These are phyloP conservation scores for Meloidogyne hapla DNA, from an alignment of 1,140 invertebrate species.

Conservation along the genomic window DNA sequence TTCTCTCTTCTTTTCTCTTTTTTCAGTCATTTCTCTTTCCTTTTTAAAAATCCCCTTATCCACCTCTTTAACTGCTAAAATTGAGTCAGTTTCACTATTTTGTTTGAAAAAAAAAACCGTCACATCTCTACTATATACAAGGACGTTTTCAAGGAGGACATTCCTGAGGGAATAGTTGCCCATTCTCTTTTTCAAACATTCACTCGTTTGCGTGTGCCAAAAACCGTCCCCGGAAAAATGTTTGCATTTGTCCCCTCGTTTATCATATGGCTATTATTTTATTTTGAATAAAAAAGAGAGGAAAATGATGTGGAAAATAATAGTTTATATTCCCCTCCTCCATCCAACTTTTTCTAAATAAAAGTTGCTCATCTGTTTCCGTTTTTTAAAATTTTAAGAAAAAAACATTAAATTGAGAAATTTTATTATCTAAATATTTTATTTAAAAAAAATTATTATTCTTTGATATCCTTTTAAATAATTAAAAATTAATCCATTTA, in stretches of 20 bases:
- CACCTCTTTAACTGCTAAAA: slow-evolving; percentile 21
- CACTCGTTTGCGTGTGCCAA: slow-evolving; percentile 2
- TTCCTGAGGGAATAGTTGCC: slow-evolving; percentile 16
- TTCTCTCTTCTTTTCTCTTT: background rate
- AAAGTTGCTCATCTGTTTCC: background rate
- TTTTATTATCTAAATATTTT: background rate
- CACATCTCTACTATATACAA: background rate
- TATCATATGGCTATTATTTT: slow-evolving; percentile 12
- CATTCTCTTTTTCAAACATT: background rate
- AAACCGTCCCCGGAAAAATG: slow-evolving; percentile 3
- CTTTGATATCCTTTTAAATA: background rate
- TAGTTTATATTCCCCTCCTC: no score
- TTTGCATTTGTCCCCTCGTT: slow-evolving; percentile 24
- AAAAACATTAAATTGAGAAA: background rate
- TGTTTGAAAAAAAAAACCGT: background rate
- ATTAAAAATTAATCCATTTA: no score
- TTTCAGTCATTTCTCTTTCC: no score
- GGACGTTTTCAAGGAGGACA: background rate
- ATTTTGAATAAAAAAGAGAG: no score
- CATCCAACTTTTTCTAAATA: slow-evolving; percentile 7
- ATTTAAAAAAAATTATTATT: background rate
- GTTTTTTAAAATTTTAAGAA: background rate
- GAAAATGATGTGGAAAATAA: no score
- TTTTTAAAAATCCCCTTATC: background rate
- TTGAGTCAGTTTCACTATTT: slow-evolving; percentile 32